Conservation (phyloP, 2,113 vertebrate genomes). For the Pachyramphus minor region DNA sequence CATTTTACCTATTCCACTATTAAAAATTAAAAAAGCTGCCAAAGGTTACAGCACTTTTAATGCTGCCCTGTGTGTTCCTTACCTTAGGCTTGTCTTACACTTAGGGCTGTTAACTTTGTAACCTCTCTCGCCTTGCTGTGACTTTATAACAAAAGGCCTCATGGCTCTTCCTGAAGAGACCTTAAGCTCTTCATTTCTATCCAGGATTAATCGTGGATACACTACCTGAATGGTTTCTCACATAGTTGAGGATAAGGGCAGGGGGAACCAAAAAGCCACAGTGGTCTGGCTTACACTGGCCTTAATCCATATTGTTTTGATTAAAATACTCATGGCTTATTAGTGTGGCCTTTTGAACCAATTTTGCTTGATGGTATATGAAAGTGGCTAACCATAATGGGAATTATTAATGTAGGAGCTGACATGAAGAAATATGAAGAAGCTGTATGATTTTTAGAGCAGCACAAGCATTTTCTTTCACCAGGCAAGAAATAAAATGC, state of each 20-base stretch:
- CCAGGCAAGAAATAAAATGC: background rate
- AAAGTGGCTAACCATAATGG: background rate
- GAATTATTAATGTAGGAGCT: background rate
- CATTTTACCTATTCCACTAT: background rate
- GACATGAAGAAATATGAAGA: background rate
- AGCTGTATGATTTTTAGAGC: background rate
- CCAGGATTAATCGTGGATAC: background rate
- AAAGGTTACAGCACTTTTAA: background rate
- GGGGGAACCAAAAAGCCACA: background rate
- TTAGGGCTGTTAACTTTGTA: background rate
- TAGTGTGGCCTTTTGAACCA: background rate
- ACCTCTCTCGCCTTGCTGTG: background rate
- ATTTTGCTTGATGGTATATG: background rate
- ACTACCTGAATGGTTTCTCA: background rate
- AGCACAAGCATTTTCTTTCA: background rate
- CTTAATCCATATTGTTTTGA: background rate
- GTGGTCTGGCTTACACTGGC: background rate
- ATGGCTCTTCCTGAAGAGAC: background rate
- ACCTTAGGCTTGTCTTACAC: background rate
- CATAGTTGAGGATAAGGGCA: background rate
- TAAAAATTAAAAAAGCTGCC: background rate
- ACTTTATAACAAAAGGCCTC: background rate
- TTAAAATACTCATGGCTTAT: background rate
- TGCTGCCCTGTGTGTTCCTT: fast-evolving
- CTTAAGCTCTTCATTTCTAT: background rate